Conservation (phyloP, 2,888 invertebrate genomes). For the Aleiodes alternator region DNA sequence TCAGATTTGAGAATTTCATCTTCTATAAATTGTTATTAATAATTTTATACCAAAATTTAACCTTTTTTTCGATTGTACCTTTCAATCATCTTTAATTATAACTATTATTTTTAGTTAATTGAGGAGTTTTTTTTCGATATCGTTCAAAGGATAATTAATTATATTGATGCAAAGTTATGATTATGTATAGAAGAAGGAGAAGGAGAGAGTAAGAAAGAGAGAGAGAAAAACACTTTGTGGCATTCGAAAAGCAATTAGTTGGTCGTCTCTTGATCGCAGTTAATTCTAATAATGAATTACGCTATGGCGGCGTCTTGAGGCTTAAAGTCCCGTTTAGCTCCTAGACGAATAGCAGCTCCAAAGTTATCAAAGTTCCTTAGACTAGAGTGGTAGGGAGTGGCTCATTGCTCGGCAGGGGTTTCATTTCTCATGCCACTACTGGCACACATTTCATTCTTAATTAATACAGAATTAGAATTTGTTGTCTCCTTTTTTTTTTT, state of each 20-base stretch:
- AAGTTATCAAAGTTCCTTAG: constrained; percentile 25
- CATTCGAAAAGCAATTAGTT: constrained; percentile 34
- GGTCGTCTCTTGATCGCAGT: constrained; percentile 5
- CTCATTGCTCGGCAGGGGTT: constrained; percentile 28
- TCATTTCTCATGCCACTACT: constrained; percentile 1
- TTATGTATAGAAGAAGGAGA: neutral
- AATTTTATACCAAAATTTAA: no score
- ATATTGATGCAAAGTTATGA: neutral
- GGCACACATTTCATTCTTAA: constrained; percentile 29
- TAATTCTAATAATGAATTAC: constrained; percentile 52
- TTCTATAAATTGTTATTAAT: no score
- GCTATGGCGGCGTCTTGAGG: constrained; percentile 41
- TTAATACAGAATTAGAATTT: constrained; percentile 8
- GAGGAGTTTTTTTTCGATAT: neutral
- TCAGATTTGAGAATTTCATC: no score
- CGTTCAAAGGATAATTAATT: constrained; percentile 1
- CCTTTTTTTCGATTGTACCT: no score
- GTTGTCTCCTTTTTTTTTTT: no score
- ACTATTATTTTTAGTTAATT: neutral
- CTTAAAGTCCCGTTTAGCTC: constrained; percentile 51
- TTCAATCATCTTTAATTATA: neutral
- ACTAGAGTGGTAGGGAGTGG: constrained; percentile 18
- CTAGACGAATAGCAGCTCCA: constrained; percentile 27
- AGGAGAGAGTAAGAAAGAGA: no score
- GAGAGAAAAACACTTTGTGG: neutral